Evolutionary conservation across 2,888 invertebrate genomes (phyloP).

Genomic region (Habrosyne pyritoides): DNA sequence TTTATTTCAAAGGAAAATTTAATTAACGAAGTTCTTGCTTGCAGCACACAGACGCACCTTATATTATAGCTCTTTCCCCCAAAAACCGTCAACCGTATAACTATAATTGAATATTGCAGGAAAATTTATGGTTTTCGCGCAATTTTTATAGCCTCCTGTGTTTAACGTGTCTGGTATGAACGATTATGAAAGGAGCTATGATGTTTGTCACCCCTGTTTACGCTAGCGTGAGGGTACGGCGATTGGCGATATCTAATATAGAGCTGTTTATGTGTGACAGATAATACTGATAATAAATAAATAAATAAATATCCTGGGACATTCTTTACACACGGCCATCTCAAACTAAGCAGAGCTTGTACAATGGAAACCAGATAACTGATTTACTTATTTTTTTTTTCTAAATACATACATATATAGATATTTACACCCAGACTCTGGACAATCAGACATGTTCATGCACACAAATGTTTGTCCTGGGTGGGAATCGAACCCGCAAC

Average conservation of each 20-base stretch:
- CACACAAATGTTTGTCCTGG: too few relatives aligned
- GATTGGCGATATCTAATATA: conserved; percentile 19
- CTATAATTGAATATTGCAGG: conserved; percentile 68
- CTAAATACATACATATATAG: too few relatives aligned
- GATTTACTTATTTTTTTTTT: too few relatives aligned
- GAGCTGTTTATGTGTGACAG: conserved; percentile 22
- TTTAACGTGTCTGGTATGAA: conserved; percentile 73
- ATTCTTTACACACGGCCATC: too few relatives aligned
- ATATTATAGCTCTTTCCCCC: conserved; percentile 19
- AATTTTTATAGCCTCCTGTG: conserved; percentile 77
- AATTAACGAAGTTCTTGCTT: not conserved
- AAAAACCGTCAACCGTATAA: conserved; percentile 31
- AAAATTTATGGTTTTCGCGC: conserved; percentile 74
- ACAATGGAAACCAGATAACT: too few relatives aligned
- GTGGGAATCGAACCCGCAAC: too few relatives aligned
- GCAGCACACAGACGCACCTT: not conserved
- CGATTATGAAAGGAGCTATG: conserved; percentile 68
- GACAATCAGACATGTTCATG: too few relatives aligned
- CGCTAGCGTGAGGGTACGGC: conserved; percentile 38
- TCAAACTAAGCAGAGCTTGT: too few relatives aligned
- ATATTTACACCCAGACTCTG: too few relatives aligned
- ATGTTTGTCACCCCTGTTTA: conserved; percentile 60
- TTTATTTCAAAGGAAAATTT: not conserved
- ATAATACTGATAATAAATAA: too few relatives aligned
- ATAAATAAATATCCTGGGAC: too few relatives aligned